Conservation (phyloP, 2,888 invertebrate genomes). For the Drosophila trichaetosa region DNA sequence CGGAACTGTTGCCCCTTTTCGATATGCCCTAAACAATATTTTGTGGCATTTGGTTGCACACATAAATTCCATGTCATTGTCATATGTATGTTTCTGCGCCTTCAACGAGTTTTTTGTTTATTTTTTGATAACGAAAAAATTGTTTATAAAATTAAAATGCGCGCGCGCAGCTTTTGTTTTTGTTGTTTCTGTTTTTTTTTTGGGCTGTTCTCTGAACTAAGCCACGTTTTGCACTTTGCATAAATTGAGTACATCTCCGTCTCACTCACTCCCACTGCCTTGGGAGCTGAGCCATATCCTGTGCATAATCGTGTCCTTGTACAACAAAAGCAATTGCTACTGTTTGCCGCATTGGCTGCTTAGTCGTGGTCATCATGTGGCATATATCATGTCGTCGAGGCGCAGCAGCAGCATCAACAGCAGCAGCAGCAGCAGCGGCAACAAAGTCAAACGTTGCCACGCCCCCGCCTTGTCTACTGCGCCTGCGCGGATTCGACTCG, state of each 20-base stretch:
- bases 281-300: constrained; percentile 46
- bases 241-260: constrained; percentile 62
- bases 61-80: constrained; percentile 71
- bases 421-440: constrained; percentile 13
- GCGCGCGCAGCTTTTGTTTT: constrained; percentile 47
- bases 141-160: constrained; percentile 58
- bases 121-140: constrained; percentile 43
- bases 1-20: constrained; percentile 55
- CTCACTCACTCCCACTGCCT: neutral
- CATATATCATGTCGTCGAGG: constrained; percentile 76
- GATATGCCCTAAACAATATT: constrained; percentile 64
- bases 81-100: constrained; percentile 53
- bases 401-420: constrained; percentile 22
- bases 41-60: constrained; percentile 54
- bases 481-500: constrained; percentile 51
- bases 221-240: constrained; percentile 79
- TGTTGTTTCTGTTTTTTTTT: constrained; percentile 1
- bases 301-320: constrained; percentile 81
- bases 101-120: constrained; percentile 14
- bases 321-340: constrained; percentile 83
- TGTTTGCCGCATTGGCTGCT: constrained; percentile 77
- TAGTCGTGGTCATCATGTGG: constrained; percentile 73
- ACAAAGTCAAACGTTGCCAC: constrained; percentile 60
- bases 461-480: constrained; percentile 60
- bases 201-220: constrained; percentile 13